Percentiles rank a stretch among this genome's conserved stretches.
phyloP scores from a whole-genome alignment of 2,888 invertebrate genomes.

The Metellina segmentata region DNA sequence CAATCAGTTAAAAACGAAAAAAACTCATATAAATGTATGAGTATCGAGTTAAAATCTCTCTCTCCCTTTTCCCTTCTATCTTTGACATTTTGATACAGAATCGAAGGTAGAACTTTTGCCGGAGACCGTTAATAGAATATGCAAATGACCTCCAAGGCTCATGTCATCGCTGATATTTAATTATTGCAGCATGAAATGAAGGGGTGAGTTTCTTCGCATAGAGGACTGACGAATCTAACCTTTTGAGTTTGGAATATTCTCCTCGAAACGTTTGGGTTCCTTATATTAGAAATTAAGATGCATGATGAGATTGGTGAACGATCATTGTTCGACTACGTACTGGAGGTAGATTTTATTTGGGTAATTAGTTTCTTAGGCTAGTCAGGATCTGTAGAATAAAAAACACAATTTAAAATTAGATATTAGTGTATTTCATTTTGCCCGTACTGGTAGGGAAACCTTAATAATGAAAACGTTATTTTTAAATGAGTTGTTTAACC shows the following conservation, averaged over 20 bases:
- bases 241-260: neutral
- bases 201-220: neutral
- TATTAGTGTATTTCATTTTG: too few species aligned
- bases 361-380: too few species aligned
- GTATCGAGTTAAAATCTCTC: neutral
- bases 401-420: too few species aligned
- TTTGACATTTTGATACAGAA: slow-evolving; percentile 38
- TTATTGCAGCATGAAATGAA: slow-evolving; percentile 59
- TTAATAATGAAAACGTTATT: too few species aligned
- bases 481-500: too few species aligned
- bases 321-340: neutral
- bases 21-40: neutral
- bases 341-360: too few species aligned
- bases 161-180: slow-evolving; percentile 63
- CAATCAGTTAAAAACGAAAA: neutral
- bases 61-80: neutral
- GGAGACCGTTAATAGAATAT: slow-evolving; percentile 55
- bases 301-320: neutral
- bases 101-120: slow-evolving; percentile 7
- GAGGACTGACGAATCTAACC: neutral
- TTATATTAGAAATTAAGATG: slow-evolving; percentile 54
- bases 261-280: neutral
- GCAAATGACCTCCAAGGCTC: slow-evolving; percentile 45
- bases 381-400: too few species aligned
- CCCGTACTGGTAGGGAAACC: too few species aligned